phyloP scores from a whole-genome alignment of 2,113 vertebrate genomes.

The Ceratotherium simum region DNA sequence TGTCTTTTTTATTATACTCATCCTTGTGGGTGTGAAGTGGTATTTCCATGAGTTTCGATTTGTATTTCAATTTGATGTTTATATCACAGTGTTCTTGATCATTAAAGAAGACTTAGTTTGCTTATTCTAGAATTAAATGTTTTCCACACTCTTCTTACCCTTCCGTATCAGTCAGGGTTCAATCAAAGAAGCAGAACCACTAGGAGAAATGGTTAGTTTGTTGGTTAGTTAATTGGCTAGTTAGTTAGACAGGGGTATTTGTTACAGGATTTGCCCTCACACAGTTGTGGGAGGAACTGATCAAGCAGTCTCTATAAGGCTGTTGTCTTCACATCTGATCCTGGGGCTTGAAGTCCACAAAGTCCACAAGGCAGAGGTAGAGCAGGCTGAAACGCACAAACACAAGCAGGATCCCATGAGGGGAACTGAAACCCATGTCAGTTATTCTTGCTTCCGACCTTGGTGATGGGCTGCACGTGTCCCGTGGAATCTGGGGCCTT shows the following conservation, averaged over 20 bases:
- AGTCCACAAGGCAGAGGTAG: neutral
- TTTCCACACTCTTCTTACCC: neutral
- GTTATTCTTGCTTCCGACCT: neutral
- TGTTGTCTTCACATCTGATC: neutral
- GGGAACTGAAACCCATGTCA: neutral
- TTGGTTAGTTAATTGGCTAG: neutral
- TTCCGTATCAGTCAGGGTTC: neutral
- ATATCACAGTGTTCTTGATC: neutral
- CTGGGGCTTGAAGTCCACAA: neutral
- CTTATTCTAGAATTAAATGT: slow-evolving; percentile 39
- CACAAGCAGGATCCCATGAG: neutral
- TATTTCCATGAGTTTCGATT: neutral
- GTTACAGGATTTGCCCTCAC: neutral
- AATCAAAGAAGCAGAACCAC: neutral
- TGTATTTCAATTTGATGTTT: neutral
- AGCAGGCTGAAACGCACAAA: neutral
- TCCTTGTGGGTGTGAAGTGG: neutral
- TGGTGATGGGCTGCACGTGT: neutral
- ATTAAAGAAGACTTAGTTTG: neutral
- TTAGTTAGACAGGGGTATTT: neutral
- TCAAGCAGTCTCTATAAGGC: neutral
- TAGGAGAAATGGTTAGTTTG: neutral
- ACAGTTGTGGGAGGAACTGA: neutral
- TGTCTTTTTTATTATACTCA: neutral
- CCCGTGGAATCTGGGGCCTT: neutral